Conservation (phyloP, 2,888 invertebrate species). For the Silvanus unidentatus region DNA sequence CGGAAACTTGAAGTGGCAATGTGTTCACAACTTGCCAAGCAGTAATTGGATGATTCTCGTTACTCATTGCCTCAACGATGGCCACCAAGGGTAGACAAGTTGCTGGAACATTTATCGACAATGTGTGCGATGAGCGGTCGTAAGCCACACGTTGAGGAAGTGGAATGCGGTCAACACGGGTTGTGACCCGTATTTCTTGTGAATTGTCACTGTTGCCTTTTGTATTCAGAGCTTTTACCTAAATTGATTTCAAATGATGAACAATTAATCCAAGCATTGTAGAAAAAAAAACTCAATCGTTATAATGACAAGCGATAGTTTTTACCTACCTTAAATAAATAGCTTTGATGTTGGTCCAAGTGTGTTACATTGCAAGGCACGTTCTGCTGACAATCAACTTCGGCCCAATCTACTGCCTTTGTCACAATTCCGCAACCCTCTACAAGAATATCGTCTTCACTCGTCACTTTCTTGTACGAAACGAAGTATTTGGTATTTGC, state of each 20-base stretch:
- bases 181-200: slow-evolving; percentile 73
- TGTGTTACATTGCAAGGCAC: slow-evolving; percentile 85
- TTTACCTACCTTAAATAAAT: slow-evolving; percentile 69
- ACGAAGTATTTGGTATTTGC: slow-evolving; percentile 83
- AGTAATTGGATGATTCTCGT: slow-evolving; percentile 52
- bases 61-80: slow-evolving; percentile 65
- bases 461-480: slow-evolving; percentile 66
- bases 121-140: slow-evolving; percentile 68
- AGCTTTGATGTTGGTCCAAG: slow-evolving; percentile 80
- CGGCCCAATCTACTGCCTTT: slow-evolving; percentile 66
- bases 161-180: slow-evolving; percentile 79
- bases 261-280: no score
- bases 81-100: slow-evolving; percentile 75
- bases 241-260: slow-evolving; percentile 25
- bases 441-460: slow-evolving; percentile 55
- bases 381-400: slow-evolving; percentile 76
- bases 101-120: slow-evolving; percentile 74
- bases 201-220: slow-evolving; percentile 85
- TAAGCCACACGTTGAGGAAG: slow-evolving; percentile 75
- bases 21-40: slow-evolving; percentile 70
- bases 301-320: no score
- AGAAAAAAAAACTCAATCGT: no score
- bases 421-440: slow-evolving; percentile 57
- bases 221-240: slow-evolving; percentile 81
- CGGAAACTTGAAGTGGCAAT: slow-evolving; percentile 65